phyloP scores from a whole-genome alignment of 2,888 invertebrate genomes.

The Eudemis profundana region DNA sequence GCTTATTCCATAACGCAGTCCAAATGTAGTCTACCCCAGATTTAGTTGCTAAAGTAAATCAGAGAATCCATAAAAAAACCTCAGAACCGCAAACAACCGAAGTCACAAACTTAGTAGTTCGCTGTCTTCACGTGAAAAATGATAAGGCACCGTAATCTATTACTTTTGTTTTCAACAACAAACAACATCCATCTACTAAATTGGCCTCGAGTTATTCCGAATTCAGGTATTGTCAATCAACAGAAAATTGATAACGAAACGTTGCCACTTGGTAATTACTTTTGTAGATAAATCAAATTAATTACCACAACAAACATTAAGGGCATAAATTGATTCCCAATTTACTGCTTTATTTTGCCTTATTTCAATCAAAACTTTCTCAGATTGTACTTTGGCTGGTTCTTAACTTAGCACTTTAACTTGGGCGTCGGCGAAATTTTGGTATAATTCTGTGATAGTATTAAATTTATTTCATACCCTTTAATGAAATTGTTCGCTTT shows the following conservation, averaged over 20 bases:
- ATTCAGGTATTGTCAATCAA: conserved; percentile 38
- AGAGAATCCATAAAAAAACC: conserved; percentile 1
- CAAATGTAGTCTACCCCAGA: not conserved
- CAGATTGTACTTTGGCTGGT: conserved; percentile 51
- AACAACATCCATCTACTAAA: conserved; percentile 33
- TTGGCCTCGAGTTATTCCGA: conserved; percentile 8
- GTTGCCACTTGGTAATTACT: conserved; percentile 36
- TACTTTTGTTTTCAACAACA: conserved; percentile 40
- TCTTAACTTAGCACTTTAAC: conserved; percentile 45
- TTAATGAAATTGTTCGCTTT: conserved; percentile 26
- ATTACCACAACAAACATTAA: conserved; percentile 47
- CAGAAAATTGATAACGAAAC: conserved; percentile 34
- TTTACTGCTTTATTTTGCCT: conserved; percentile 50
- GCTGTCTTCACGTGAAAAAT: conserved; percentile 36
- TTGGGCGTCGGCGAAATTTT: conserved; percentile 29
- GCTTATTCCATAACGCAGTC: too few species aligned
- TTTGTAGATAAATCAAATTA: conserved; percentile 46
- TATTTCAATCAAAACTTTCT: conserved; percentile 53
- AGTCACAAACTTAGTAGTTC: conserved; percentile 17
- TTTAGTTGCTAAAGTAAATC: not conserved
- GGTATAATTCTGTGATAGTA: conserved; percentile 28
- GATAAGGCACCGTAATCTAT: conserved; percentile 30
- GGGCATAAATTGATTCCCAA: conserved; percentile 52
- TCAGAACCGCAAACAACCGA: conserved; percentile 11
- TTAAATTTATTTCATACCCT: conserved; percentile 26